A percentile compares a stretch with the other conserved stretches of the same genome.
These are phyloP conservation scores for Pseudomyrmex flavicornis DNA, from an alignment of 1,140 invertebrate species.

Conservation along the genomic window DNA sequence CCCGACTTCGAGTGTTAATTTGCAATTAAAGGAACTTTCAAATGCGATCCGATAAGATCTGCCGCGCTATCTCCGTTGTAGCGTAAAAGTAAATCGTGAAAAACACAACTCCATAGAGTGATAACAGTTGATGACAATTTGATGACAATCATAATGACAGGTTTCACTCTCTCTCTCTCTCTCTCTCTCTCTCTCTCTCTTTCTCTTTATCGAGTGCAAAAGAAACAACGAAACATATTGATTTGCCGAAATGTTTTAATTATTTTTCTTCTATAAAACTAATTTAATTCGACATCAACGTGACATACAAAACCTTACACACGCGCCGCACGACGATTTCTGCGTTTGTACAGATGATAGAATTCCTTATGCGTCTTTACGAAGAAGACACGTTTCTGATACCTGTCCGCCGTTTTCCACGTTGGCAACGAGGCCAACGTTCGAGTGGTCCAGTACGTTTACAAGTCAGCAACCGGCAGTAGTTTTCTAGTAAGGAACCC, in stretches of 20 bases:
- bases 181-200: not conserved
- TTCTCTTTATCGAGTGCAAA: not conserved
- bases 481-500: constrained; percentile 27
- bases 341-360: constrained; percentile 25
- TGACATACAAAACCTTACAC: too few species aligned
- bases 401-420: constrained; percentile 27
- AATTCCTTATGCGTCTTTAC: constrained; percentile 17
- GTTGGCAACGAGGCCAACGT: constrained; percentile 2
- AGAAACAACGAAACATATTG: too few species aligned
- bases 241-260: too few species aligned
- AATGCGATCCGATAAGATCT: not conserved
- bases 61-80: not conserved
- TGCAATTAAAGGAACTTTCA: constrained; percentile 5
- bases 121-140: too few species aligned
- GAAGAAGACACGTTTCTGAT: not conserved
- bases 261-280: too few species aligned
- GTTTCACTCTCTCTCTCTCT: not conserved
- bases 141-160: too few species aligned
- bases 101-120: too few species aligned
- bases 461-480: constrained; percentile 39
- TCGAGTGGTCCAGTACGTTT: constrained; percentile 41
- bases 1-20: constrained; percentile 13
- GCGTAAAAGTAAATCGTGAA: too few species aligned
- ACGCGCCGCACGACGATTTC: not conserved
- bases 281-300: too few species aligned